Conservation (phyloP, 2,797 vertebrate species). For the Phrynocephalus guinanensis region DNA sequence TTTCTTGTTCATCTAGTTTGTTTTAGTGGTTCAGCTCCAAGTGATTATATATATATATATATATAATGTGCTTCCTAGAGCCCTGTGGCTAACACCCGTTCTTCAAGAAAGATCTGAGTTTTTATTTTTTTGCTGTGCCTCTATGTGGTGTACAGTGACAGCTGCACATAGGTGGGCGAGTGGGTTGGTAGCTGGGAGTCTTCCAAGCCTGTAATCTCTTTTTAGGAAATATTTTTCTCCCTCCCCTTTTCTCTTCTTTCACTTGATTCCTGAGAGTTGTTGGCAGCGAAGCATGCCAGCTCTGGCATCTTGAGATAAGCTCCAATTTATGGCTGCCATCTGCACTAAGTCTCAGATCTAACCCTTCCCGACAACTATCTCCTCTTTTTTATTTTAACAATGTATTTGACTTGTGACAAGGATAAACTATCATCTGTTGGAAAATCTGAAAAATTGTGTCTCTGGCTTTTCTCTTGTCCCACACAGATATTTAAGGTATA, state of each 20-base stretch:
- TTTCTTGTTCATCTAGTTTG: slow-evolving; percentile 55
- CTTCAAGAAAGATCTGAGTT: slow-evolving; percentile 43
- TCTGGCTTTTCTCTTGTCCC: slow-evolving; percentile 33
- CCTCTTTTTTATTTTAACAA: slow-evolving; percentile 53
- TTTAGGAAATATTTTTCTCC: slow-evolving; percentile 52
- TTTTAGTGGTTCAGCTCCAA: slow-evolving; percentile 58
- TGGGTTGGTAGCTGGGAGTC: slow-evolving; percentile 62
- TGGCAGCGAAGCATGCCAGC: slow-evolving; percentile 54
- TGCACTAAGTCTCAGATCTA: slow-evolving; percentile 61
- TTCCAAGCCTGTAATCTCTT: slow-evolving; percentile 63
- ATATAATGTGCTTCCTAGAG: slow-evolving; percentile 51
- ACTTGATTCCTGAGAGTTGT: slow-evolving; percentile 52
- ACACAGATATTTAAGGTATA: slow-evolving; percentile 7
- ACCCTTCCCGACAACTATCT: slow-evolving; percentile 60
- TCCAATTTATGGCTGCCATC: slow-evolving; percentile 59
- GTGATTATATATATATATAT: slow-evolving; percentile 53
- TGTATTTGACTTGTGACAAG: slow-evolving; percentile 57
- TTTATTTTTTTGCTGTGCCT: slow-evolving; percentile 49
- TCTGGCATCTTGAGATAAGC: slow-evolving; percentile 68
- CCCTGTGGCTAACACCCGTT: slow-evolving; percentile 44
- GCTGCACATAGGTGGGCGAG: slow-evolving; percentile 59
- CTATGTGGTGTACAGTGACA: slow-evolving; percentile 62
- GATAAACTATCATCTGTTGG: slow-evolving; percentile 60
- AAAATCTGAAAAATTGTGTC: slow-evolving; percentile 39
- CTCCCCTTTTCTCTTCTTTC: slow-evolving; percentile 60